These are phyloP conservation scores for Adelges cooleyi DNA, from an alignment of 1,140 invertebrate genomes.

Conservation along the genomic window DNA sequence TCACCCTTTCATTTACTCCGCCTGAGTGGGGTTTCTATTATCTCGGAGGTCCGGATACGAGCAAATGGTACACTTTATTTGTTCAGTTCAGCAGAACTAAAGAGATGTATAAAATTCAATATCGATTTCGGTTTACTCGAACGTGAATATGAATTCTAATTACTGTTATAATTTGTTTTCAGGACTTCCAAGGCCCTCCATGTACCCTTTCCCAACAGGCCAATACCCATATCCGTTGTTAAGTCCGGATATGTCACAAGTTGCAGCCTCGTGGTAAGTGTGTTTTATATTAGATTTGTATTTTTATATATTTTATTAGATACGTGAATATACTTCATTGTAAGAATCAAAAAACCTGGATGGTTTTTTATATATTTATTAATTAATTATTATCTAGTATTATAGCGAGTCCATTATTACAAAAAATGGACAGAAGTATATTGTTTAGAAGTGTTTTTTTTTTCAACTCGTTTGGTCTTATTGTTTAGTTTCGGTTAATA, in stretches of 20 bases:
- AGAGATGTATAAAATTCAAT: not conserved
- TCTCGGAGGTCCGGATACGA: not conserved
- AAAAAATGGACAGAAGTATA: no score
- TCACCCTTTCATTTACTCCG: constrained; percentile 1
- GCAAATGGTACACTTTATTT: constrained; percentile 14
- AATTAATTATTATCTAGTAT: no score
- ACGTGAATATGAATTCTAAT: not conserved
- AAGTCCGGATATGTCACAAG: constrained; percentile 87
- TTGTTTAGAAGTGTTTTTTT: no score
- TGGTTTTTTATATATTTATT: no score
- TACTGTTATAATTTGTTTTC: constrained; percentile 32
- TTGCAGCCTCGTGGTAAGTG: constrained; percentile 84
- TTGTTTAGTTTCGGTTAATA: no score
- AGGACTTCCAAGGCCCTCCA: constrained; percentile 77
- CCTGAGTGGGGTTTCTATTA: constrained; percentile 9
- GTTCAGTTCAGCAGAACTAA: constrained; percentile 3
- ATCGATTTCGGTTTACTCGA: not conserved
- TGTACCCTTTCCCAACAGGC: constrained; percentile 75
- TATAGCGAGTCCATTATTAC: no score
- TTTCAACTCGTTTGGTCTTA: no score
- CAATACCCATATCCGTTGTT: constrained; percentile 91
- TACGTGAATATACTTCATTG: no score
- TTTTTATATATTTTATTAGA: no score
- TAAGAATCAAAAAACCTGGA: no score
- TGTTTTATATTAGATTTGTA: no score